Evolutionary conservation across 2,113 vertebrate genomes (phyloP).

Genomic region (Rhynchomys soricoides): DNA sequence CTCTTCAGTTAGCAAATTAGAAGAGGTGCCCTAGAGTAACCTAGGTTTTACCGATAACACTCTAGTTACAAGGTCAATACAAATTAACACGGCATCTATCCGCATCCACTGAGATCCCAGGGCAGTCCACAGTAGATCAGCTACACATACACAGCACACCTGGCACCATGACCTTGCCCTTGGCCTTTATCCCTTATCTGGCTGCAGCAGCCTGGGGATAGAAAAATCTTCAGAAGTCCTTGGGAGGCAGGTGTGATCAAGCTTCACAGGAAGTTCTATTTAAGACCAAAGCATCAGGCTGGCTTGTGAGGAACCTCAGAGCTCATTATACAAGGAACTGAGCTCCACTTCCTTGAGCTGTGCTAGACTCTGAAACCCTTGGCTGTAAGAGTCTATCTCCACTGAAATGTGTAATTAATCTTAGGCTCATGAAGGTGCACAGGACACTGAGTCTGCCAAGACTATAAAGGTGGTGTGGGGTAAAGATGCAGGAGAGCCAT

Average conservation of each 20-base stretch:
- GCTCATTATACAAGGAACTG: conserved; percentile 68
- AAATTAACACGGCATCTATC: background rate
- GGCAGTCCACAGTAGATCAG: background rate
- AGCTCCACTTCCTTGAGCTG: conserved; percentile 43
- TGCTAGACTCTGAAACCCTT: conserved; percentile 57
- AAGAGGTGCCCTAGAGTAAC: background rate
- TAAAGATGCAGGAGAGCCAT: background rate
- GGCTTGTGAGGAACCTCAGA: background rate
- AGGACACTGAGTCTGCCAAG: conserved; percentile 40
- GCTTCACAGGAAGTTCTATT: background rate
- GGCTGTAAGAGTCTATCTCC: conserved; percentile 70
- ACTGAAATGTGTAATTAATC: conserved; percentile 77
- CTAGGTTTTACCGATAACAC: background rate
- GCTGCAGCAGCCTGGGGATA: background rate
- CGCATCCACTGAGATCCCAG: background rate
- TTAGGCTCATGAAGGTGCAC: conserved; percentile 51
- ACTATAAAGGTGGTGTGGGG: background rate
- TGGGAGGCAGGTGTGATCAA: background rate
- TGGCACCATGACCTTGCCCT: too few species aligned
- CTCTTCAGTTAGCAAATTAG: background rate
- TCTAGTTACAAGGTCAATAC: background rate
- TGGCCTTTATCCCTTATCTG: background rate
- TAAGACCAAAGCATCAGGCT: background rate
- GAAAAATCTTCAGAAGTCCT: background rate
- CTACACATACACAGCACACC: background rate